These are phyloP conservation scores for Tringa solitaria DNA, from an alignment of 2,113 vertebrate species.

Conservation along the genomic window DNA sequence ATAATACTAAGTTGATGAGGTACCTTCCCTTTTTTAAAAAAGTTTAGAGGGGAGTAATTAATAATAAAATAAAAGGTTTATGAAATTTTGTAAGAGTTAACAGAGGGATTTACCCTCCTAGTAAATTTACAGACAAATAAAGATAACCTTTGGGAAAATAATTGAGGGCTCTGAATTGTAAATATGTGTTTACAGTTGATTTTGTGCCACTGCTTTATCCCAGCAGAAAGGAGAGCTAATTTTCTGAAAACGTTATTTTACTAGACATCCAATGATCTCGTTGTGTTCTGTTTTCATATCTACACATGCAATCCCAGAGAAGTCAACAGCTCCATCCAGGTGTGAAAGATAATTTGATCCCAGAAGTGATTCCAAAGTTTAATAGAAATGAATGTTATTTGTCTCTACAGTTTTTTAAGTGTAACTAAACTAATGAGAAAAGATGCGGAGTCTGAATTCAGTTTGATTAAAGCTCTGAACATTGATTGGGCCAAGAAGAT, in stretches of 20 bases:
- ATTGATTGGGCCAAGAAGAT: background rate
- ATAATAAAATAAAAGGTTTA: background rate
- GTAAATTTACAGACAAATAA: background rate
- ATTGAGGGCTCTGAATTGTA: background rate
- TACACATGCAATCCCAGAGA: background rate
- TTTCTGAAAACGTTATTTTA: background rate
- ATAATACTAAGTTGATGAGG: background rate
- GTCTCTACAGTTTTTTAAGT: background rate
- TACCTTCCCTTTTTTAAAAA: background rate
- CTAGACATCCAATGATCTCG: background rate
- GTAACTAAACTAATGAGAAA: background rate
- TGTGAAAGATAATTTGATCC: slow-evolving; percentile 8
- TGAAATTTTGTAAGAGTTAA: background rate
- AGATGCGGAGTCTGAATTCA: background rate
- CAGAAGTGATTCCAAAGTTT: background rate
- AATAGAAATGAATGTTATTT: background rate
- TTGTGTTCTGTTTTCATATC: background rate
- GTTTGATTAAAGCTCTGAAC: slow-evolving; percentile 26
- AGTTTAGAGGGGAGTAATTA: background rate
- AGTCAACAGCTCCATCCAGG: background rate
- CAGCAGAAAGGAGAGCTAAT: background rate
- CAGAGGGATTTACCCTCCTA: background rate
- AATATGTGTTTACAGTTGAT: background rate
- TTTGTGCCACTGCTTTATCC: background rate
- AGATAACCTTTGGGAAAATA: background rate